phyloP scores from a whole-genome alignment of 2,888 invertebrate species.

The Leptinotarsa peninsularis region DNA sequence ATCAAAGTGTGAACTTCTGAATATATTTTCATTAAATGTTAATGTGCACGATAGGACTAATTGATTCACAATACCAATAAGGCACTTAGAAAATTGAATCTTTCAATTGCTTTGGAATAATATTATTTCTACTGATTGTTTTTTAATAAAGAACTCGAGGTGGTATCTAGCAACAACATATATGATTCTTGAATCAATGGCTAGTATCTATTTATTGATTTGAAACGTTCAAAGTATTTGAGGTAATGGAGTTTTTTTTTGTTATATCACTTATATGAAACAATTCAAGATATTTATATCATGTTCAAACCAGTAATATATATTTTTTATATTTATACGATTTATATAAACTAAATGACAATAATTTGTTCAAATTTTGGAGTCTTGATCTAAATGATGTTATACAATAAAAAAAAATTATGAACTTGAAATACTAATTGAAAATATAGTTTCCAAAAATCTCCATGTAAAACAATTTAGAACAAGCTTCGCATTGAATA shows the following conservation, averaged over 20 bases:
- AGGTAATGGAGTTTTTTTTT: conserved; percentile 4
- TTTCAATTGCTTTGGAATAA: background rate
- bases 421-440: background rate
- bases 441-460: background rate
- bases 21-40: conserved; percentile 15
- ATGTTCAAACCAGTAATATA: conserved; percentile 23
- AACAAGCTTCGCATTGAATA: conserved; percentile 21
- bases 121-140: background rate
- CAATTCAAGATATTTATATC: conserved; percentile 22
- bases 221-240: background rate
- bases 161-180: background rate
- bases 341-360: conserved; percentile 24
- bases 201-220: background rate
- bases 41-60: background rate
- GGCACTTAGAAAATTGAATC: background rate
- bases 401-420: background rate
- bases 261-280: conserved; percentile 13
- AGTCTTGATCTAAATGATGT: conserved; percentile 10
- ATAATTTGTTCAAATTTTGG: conserved; percentile 24
- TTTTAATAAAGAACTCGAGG: background rate
- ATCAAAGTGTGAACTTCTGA: conserved; percentile 12
- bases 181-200: background rate
- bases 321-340: conserved; percentile 15
- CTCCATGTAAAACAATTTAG: background rate
- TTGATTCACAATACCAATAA: background rate